Conservation (phyloP, 2,888 invertebrate species). For the Pachydiplax longipennis region DNA sequence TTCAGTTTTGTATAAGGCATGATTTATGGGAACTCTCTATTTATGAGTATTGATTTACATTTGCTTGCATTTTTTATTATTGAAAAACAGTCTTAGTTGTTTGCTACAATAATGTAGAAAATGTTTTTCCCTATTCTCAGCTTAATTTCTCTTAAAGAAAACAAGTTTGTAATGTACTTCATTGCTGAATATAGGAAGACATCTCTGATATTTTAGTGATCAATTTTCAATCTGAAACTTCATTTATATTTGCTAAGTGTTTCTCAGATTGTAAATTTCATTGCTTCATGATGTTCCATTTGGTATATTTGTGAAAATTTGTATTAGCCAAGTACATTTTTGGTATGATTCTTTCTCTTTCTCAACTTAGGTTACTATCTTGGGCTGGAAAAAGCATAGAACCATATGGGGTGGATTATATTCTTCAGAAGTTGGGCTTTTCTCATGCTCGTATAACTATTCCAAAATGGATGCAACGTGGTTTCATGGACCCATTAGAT, state of each 20-base stretch:
- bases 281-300: too few relatives aligned
- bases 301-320: background rate
- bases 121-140: background rate
- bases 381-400: constrained; percentile 97
- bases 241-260: too few relatives aligned
- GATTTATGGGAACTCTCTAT: too few relatives aligned
- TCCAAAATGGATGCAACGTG: constrained; percentile 99
- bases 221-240: too few relatives aligned
- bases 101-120: background rate
- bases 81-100: too few relatives aligned
- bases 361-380: constrained; percentile 68
- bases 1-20: too few relatives aligned
- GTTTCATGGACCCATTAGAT: constrained; percentile 97
- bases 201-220: too few relatives aligned
- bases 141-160: background rate
- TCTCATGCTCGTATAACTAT: constrained; percentile 97
- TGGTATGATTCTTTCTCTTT: background rate
- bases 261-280: too few relatives aligned
- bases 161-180: background rate
- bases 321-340: too few relatives aligned
- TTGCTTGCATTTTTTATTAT: background rate
- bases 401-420: constrained; percentile 98
- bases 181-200: too few relatives aligned
- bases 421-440: constrained; percentile 96
- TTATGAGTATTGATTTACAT: too few relatives aligned